phyloP scores from a whole-genome alignment of 1,140 invertebrate genomes.

The Plectrocnemia conspersa region DNA sequence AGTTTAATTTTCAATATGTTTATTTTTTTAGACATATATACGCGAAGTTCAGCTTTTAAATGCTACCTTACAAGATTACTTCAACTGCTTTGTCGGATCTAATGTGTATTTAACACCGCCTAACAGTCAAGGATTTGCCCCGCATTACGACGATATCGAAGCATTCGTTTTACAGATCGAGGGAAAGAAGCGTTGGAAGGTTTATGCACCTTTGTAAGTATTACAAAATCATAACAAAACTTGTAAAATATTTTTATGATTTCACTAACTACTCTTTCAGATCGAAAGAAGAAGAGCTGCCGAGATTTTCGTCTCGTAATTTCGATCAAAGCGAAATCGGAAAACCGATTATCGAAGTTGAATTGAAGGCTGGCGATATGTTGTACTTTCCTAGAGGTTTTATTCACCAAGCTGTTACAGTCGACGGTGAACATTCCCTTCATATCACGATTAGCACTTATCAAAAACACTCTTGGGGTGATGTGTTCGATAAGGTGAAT shows the following conservation, averaged over 20 bases:
- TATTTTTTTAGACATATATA: slow-evolving; percentile 60
- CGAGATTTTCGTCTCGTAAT: slow-evolving; percentile 79
- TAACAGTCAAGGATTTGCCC: slow-evolving; percentile 93
- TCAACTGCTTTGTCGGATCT: slow-evolving; percentile 88
- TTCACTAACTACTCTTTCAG: not conserved
- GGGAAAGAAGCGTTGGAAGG: slow-evolving; percentile 90
- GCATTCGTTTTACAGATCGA: slow-evolving; percentile 96
- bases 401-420: slow-evolving; percentile 85
- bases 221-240: not conserved
- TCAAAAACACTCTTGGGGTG: slow-evolving; percentile 85
- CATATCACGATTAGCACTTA: slow-evolving; percentile 91
- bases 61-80: slow-evolving; percentile 87
- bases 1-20: not conserved
- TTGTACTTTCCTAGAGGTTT: slow-evolving; percentile 89
- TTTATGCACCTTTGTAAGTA: slow-evolving; percentile 71
- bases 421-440: slow-evolving; percentile 74
- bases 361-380: slow-evolving; percentile 82
- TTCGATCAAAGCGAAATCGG: slow-evolving; percentile 74
- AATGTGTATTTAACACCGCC: slow-evolving; percentile 96
- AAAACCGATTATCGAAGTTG: slow-evolving; percentile 75
- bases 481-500: slow-evolving; percentile 72
- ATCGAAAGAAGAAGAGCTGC: slow-evolving; percentile 60
- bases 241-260: not conserved
- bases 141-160: slow-evolving; percentile 98
- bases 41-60: slow-evolving; percentile 57